Base-by-base conservation (phyloP, 2,113 vertebrate species). In the Phoxinus phoxinus region DNA sequence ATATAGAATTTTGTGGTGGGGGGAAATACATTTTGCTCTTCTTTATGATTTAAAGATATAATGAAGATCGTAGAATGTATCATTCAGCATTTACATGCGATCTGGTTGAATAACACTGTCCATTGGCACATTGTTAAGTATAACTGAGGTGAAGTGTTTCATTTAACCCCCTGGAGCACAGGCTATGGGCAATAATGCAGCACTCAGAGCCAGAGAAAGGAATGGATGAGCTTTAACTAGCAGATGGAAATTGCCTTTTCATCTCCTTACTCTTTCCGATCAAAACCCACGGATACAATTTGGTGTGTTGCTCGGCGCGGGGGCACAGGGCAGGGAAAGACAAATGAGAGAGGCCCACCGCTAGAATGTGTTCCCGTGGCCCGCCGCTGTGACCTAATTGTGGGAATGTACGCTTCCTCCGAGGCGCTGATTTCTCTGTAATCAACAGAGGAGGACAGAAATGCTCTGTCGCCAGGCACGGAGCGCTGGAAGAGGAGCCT, bases 401-500 rank as follows among this genome's bases (percentile, higher is more conserved):
- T 85, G 63, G 56, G 77, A 88, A 86, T 78, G 85, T 84, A 86
- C 82, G 84, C 86, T 88, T 91, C 90, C 15, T 27, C 90, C 72
- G 88, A 90, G 56, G 86, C 46, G 71, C 89, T 89, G 88, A 90
- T 85, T 89, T 89, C 88, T 35, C 83, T 84, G 86, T 88, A 92
- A 92, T 91, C 85, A 91, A 87, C 85, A 86, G 82, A 56, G 53
- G 12, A 85, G 83, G 56, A 83, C 83, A 74, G 73, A 79, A 90
- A 91, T 89, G 87, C 85, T 63, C 89, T 92, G 91, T 90, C 93
- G 89, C 86, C 86, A 85, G 89, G 88, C 93, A 86, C 90, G 91
- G 89, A 91, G 89, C 83, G 77, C 86, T 25, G 86, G 82, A 37
- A 87, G 86, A 86, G 86, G 56, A 48, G 83, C 71, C 90, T 91